A percentile compares a stretch with the other conserved stretches of the same genome.
phyloP scores from a whole-genome alignment of 2,888 invertebrate genomes.

The Epinotia nisella region DNA sequence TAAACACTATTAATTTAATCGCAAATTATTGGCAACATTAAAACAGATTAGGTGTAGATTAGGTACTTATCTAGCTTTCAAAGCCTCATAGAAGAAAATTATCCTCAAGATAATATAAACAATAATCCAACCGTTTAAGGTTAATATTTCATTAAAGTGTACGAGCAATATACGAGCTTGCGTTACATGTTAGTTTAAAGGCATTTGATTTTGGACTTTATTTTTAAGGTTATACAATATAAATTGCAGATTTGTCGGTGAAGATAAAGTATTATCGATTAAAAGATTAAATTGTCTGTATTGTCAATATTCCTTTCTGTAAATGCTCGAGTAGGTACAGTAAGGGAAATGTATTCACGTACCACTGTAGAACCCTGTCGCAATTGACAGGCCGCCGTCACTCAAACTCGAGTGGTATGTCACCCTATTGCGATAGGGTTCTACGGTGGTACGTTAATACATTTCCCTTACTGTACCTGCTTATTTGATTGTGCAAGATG shows the following conservation, averaged over 20 bases:
- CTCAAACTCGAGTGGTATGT: too few relatives aligned
- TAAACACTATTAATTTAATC: constrained; percentile 52
- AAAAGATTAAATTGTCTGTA: neutral
- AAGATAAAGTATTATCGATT: constrained; percentile 23
- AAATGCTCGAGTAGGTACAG: neutral
- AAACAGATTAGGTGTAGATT: constrained; percentile 33
- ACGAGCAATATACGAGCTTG: neutral
- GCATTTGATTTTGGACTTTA: constrained; percentile 8
- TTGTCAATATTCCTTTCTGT: neutral
- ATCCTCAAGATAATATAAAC: neutral
- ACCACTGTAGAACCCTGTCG: too few relatives aligned
- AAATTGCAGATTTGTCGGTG: neutral
- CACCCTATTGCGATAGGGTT: too few relatives aligned
- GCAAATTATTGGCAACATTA: constrained; percentile 46
- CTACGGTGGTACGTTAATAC: too few relatives aligned
- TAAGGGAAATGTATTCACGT: too few relatives aligned
- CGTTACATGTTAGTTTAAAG: neutral
- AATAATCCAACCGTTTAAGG: neutral
- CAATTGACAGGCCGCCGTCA: too few relatives aligned
- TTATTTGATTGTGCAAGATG: neutral
- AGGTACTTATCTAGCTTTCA: constrained; percentile 13
- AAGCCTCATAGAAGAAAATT: neutral
- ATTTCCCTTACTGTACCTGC: too few relatives aligned
- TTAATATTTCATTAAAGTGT: neutral
- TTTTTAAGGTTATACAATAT: neutral